These are phyloP conservation scores for Euplagia quadripunctaria DNA, from an alignment of 2,888 invertebrate species.

Conservation along the genomic window DNA sequence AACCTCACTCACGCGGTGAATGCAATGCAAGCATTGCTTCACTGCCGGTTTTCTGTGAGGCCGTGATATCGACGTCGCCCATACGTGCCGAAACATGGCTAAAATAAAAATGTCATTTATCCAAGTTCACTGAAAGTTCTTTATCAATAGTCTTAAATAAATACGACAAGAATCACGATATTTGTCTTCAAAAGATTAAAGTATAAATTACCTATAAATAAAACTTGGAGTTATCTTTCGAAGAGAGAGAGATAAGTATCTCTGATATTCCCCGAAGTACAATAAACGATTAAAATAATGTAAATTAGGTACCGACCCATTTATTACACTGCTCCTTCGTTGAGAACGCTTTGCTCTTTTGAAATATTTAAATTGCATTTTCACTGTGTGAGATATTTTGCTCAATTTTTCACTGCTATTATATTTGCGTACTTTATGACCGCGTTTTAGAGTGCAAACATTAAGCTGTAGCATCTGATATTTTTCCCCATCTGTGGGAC, in stretches of 20 bases:
- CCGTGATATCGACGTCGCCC: no score
- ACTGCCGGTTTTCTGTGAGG: no score
- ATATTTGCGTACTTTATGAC: conserved; percentile 3
- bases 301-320: conserved; percentile 41
- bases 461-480: not conserved
- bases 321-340: conserved; percentile 26
- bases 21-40: no score
- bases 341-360: conserved; percentile 28
- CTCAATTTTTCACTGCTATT: not conserved
- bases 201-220: conserved; percentile 11
- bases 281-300: conserved; percentile 40
- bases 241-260: conserved; percentile 21
- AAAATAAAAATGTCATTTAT: not conserved
- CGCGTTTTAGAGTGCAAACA: not conserved
- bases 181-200: conserved; percentile 18
- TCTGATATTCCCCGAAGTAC: conserved; percentile 34
- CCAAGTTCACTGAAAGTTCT: not conserved
- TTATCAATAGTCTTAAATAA: not conserved
- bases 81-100: no score
- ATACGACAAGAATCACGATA: conserved; percentile 1
- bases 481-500: not conserved
- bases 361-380: conserved; percentile 39
- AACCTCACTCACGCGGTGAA: no score
- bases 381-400: conserved; percentile 12
- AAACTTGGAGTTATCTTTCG: conserved; percentile 18